Evolutionary conservation across 2,113 vertebrate genomes (phyloP), one percentile per base, ranked within the genome.

Genomic region (Myiopsitta monachus): DNA sequence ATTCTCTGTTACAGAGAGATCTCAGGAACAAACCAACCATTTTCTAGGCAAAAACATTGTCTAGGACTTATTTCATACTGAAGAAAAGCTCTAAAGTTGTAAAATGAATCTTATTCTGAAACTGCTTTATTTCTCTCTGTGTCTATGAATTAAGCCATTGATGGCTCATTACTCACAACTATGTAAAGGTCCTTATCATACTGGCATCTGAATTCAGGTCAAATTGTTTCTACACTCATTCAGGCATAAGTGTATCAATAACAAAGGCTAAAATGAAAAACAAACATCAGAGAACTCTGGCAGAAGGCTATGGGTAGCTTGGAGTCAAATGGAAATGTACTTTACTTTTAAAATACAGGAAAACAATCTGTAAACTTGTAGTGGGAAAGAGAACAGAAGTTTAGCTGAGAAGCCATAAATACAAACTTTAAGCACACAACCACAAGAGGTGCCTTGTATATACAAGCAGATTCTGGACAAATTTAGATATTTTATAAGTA

Each of bases 401-500:
- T 86, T 87, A 69, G 10, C 36, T 38, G 44, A 64, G 57, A 59
- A 73, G 12, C 22, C 7, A 0, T 43, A 51, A 93, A 39, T 23
- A 55, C 31, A 83, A 90, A 64, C 27, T 92, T 78, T 27, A 72
- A 89, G 61, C 41, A 64, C 5, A 75, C 4, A 63, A n/a, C 7
- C 9, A 39, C 23, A 67, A 17, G 31, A 88, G 8, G 2, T 87
- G 9, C 33, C 33, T 89, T 81, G 26, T 57, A 70, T 57, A 57
- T 70, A 51, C 3, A 5, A 78, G 47, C 68, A 82, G 18, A 67
- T 82, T 92, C 84, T 54, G 24, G 30, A 44, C 21, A 78, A 93
- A 83, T 94, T 90, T 79, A 86, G 39, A 84, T 36, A 55, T 33
- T 94, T 95, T 94, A 89, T 44, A 77, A 41, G 66, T 27, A 55